Evolutionary conservation across 1,140 invertebrate species (phyloP).

Genomic region (Battus philenor): DNA sequence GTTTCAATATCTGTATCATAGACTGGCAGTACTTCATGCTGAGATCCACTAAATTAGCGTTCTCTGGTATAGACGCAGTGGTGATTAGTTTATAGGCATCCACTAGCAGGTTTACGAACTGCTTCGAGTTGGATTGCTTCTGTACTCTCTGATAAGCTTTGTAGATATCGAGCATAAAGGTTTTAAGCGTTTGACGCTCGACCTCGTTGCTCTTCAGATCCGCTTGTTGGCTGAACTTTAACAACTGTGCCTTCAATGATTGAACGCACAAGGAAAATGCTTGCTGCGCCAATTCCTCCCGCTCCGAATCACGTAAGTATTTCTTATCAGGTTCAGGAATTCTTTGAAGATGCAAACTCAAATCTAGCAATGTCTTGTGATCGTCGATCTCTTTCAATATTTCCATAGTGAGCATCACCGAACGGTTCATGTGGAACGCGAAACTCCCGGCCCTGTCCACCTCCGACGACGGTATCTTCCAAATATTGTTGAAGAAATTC

Average conservation of each 20-base stretch:
- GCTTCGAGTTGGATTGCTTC: conserved; percentile 78
- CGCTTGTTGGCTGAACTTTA: conserved; percentile 64
- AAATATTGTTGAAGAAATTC: conserved; percentile 96
- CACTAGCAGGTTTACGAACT: conserved; percentile 77
- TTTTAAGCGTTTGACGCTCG: conserved; percentile 63
- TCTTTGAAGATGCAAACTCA: conserved; percentile 86
- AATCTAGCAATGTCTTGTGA: conserved; percentile 86
- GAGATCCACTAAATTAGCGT: conserved; percentile 60
- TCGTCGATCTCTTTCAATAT: conserved; percentile 88
- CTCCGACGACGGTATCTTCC: conserved; percentile 92
- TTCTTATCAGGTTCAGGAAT: conserved; percentile 90
- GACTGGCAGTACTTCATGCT: conserved; percentile 67
- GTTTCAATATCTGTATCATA: conserved; percentile 42
- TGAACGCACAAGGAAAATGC: conserved; percentile 83
- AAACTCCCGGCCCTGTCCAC: conserved; percentile 95
- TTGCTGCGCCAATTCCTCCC: conserved; percentile 84
- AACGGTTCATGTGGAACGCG: conserved; percentile 92
- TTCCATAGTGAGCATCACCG: conserved; percentile 87
- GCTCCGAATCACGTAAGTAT: conserved; percentile 88
- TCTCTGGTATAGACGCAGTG: conserved; percentile 47
- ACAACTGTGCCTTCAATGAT: conserved; percentile 74
- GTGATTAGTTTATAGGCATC: conserved; percentile 78
- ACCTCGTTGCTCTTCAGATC: conserved; percentile 62
- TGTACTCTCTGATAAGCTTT: conserved; percentile 78
- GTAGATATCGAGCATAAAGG: conserved; percentile 79